Evolutionary conservation across 2,797 vertebrate genomes (phyloP), one percentile per base, ranked within the genome.

Genomic region (Salarias fasciatus): DNA sequence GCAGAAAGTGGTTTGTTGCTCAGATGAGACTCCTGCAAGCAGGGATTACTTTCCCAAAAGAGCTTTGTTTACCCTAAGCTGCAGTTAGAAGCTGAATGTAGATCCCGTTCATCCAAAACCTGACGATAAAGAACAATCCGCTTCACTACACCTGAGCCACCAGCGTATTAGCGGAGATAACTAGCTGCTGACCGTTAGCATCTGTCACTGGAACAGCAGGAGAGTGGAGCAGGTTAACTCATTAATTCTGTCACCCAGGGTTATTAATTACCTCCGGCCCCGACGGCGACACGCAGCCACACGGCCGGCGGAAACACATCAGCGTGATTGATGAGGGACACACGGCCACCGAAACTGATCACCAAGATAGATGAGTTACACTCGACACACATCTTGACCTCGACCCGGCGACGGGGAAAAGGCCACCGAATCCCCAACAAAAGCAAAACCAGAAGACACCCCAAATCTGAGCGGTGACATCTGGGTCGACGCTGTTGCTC

Each of bases 281-380:
- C 42, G 76, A 81, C 44, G 64, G 68, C 70, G 66, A 79, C 84
- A 24, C 30, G 6, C 46, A 76, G 82, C 73, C 88, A 90, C 86
- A 78, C 72, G 82, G 88, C 80, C 82, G 56, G 84, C 77, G 18
- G 80, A 59, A 84, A 74, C 71, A 75, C 81, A 86, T 89, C 89
- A 89, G 73, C 0, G 36, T 92, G 92, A 92, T 92, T 84, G 88
- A 93, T 92, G 90, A 88, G 89, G 72, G 89, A 90, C 92, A 93
- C 91, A 88, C 82, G 89, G 90, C 79, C 78, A 83, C 69, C 87
- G 88, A 86, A 89, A 76, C 80, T 66, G 87, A 89, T 89, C 90
- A 67, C 61, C 31, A 18, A 90, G 92, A 93, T 92, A 85, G 90
- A 93, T 92, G 91, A 87, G 66, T 54, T 60, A 66, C 61, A 77